Percentiles rank a stretch among this genome's conserved stretches.
phyloP scores from a whole-genome alignment of 2,888 invertebrate genomes.

The Anodontia alba region DNA sequence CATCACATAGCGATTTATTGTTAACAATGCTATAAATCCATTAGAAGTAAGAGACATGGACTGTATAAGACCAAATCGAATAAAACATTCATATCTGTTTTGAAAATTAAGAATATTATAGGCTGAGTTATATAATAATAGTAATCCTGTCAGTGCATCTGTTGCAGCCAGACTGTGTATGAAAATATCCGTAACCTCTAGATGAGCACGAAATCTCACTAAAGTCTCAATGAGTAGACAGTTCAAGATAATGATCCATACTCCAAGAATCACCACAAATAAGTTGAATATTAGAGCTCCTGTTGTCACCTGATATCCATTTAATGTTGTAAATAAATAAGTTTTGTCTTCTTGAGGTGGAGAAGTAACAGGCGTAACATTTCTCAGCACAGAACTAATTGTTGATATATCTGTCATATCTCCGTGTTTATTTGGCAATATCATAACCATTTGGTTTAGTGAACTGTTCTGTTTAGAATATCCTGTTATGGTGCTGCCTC shows the following conservation, averaged over 20 bases:
- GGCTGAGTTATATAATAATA: constrained; percentile 65
- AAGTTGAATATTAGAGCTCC: constrained; percentile 46
- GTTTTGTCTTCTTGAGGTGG: constrained; percentile 14
- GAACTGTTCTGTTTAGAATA: background rate
- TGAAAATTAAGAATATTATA: constrained; percentile 75
- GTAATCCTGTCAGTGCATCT: constrained; percentile 67
- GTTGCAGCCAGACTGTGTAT: constrained; percentile 66
- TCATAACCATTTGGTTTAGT: background rate
- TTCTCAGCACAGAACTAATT: background rate
- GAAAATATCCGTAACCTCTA: constrained; percentile 64
- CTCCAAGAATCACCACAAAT: constrained; percentile 47
- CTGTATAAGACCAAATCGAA: constrained; percentile 63
- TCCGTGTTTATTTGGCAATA: background rate
- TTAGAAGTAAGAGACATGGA: constrained; percentile 60
- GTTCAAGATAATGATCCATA: constrained; percentile 64
- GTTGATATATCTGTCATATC: background rate
- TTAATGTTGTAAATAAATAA: constrained; percentile 50
- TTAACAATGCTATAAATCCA: constrained; percentile 60
- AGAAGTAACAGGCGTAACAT: background rate
- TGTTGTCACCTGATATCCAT: constrained; percentile 63
- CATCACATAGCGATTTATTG: constrained; percentile 68
- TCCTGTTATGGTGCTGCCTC: background rate
- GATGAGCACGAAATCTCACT: constrained; percentile 33
- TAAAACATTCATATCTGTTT: constrained; percentile 63
- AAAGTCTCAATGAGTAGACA: constrained; percentile 62